Conservation (phyloP, 2,113 vertebrate species). For the Phalacrocorax pelagicus region DNA sequence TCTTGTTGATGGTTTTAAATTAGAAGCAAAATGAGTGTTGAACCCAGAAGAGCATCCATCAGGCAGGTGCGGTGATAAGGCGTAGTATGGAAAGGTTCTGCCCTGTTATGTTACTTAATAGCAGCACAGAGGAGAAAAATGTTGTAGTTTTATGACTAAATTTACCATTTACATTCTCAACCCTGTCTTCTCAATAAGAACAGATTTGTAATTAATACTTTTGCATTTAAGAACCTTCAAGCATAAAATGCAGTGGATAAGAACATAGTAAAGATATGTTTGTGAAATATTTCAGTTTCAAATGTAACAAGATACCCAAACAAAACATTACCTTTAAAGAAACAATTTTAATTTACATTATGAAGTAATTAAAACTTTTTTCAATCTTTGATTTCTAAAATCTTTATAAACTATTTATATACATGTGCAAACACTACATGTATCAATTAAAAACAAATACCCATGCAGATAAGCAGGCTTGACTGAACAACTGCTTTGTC, state of each 20-base stretch:
- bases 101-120: background rate
- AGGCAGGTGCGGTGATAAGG: background rate
- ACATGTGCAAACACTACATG: background rate
- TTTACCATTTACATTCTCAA: background rate
- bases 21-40: background rate
- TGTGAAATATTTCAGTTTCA: background rate
- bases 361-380: background rate
- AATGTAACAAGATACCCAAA: background rate
- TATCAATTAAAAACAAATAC: background rate
- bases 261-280: background rate
- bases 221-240: background rate
- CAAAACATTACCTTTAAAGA: background rate
- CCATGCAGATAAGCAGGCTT: background rate
- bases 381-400: background rate
- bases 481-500: background rate
- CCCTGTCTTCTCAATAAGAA: background rate
- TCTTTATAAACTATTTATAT: background rate
- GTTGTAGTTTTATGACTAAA: background rate
- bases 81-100: background rate
- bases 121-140: background rate
- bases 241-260: background rate
- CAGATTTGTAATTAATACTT: background rate
- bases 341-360: background rate
- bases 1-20: background rate
- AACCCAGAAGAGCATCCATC: background rate